Conservation (phyloP, 2,797 vertebrate species). For the Brotula barbata region DNA sequence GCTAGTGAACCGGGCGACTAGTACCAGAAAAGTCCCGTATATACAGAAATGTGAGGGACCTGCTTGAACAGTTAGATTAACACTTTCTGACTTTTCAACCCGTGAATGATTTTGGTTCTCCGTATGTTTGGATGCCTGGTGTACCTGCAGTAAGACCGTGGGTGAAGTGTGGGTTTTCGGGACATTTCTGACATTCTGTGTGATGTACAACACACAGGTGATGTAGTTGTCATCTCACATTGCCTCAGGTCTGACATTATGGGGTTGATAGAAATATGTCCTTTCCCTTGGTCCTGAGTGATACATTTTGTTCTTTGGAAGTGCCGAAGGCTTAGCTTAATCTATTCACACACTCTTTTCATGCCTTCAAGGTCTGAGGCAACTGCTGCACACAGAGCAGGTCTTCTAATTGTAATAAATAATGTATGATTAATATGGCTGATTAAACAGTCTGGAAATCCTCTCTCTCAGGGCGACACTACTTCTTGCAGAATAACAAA, state of each 20-base stretch:
- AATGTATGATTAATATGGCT: slow-evolving; percentile 77
- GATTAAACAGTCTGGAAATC: slow-evolving; percentile 77
- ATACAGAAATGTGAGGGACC: accelerated
- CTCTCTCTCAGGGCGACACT: slow-evolving; percentile 63
- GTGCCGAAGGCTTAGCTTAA: slow-evolving; percentile 63
- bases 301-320: slow-evolving; percentile 64
- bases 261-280: slow-evolving; percentile 62
- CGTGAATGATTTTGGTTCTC: slow-evolving; percentile 36
- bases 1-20: slow-evolving; percentile 4
- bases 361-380: slow-evolving; percentile 58
- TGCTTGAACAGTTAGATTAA: background rate
- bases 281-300: slow-evolving; percentile 40
- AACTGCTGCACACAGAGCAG: slow-evolving; percentile 57
- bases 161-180: slow-evolving; percentile 17
- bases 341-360: slow-evolving; percentile 63
- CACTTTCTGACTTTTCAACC: slow-evolving; percentile 8
- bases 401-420: slow-evolving; percentile 76
- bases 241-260: slow-evolving; percentile 55
- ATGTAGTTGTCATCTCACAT: slow-evolving; percentile 30
- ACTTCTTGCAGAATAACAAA: slow-evolving; percentile 75
- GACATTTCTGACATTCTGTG: slow-evolving; percentile 45
- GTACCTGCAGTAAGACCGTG: slow-evolving; percentile 20
- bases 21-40: slow-evolving; percentile 33
- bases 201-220: slow-evolving; percentile 22
- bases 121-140: slow-evolving; percentile 16